Percentiles rank a stretch among this genome's conserved stretches.
Evolutionary conservation across 2,888 invertebrate genomes (phyloP).

Genomic region (Calliscelio sp.): DNA sequence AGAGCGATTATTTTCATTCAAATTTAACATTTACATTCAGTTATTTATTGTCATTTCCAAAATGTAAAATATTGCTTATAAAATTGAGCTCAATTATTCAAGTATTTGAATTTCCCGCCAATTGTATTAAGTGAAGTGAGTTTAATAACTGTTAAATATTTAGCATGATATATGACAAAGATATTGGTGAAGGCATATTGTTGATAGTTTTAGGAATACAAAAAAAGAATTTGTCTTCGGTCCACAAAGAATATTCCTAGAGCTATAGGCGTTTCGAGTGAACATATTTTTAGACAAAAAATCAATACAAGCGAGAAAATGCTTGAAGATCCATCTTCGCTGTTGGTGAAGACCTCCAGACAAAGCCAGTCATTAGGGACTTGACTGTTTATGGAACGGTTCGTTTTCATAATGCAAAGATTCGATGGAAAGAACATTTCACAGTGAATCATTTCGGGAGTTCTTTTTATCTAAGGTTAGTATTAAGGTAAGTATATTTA

Average conservation of each 20-base stretch:
- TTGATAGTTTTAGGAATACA: not conserved
- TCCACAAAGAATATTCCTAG: slow-evolving; percentile 48
- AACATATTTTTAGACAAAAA: slow-evolving; percentile 73
- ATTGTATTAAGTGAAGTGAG: too few species aligned
- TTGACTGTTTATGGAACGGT: slow-evolving; percentile 27
- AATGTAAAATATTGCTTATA: too few species aligned
- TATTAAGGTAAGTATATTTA: not conserved
- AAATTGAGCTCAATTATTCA: too few species aligned
- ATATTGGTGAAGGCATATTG: not conserved
- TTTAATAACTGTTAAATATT: too few species aligned
- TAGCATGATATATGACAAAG: too few species aligned
- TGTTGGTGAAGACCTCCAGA: slow-evolving; percentile 55
- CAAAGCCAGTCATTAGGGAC: slow-evolving; percentile 48
- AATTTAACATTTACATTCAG: too few species aligned
- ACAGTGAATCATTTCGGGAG: too few species aligned
- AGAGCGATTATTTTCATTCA: too few species aligned
- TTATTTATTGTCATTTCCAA: too few species aligned
- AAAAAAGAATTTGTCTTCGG: not conserved
- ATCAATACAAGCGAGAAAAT: slow-evolving; percentile 69
- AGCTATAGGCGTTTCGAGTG: slow-evolving; percentile 62
- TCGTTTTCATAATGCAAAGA: not conserved
- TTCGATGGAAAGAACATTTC: not conserved
- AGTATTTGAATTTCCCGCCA: too few species aligned
- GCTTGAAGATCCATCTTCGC: slow-evolving; percentile 64
- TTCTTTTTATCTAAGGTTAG: not conserved